Evolutionary conservation across 2,888 invertebrate genomes (phyloP).

Genomic region (Syrista parreyssii): DNA sequence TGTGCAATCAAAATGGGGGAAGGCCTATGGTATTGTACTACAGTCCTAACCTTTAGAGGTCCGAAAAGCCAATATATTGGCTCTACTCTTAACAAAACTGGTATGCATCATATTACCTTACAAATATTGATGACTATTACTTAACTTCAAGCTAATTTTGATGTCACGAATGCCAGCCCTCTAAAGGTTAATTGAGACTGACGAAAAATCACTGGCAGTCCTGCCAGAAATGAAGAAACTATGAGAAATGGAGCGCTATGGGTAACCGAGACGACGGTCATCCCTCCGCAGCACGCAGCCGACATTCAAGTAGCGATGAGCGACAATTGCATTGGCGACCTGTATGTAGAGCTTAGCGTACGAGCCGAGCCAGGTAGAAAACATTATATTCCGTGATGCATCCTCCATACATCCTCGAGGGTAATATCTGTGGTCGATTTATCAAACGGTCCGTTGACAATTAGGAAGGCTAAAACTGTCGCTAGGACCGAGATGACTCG

Average conservation of each 20-base stretch:
- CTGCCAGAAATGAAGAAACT: conserved; percentile 18
- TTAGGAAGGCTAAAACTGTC: no score
- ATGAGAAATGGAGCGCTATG: conserved; percentile 12
- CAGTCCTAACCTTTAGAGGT: no score
- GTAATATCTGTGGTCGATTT: conserved; percentile 12
- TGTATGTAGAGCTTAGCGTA: conserved; percentile 19
- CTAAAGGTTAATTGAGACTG: no score
- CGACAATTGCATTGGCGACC: conserved; percentile 18
- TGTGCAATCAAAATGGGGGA: no score
- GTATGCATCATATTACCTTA: no score
- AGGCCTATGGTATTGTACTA: no score
- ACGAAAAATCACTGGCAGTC: conserved; percentile 11
- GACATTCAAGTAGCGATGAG: conserved; percentile 31
- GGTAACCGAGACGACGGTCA: conserved; percentile 13
- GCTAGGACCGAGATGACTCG: no score
- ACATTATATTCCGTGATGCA: conserved; percentile 16
- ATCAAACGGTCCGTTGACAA: conserved; percentile 10
- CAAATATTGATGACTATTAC: no score
- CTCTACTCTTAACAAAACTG: no score
- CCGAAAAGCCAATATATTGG: no score
- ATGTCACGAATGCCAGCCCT: no score
- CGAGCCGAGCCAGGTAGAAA: conserved; percentile 11
- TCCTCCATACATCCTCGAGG: conserved; percentile 7
- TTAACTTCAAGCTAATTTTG: no score
- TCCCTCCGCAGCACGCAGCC: conserved; percentile 33